A percentile compares a stretch with the other conserved stretches of the same genome.
These are phyloP conservation scores for Aegotheles bennettii DNA, from an alignment of 2,113 vertebrate species.

Conservation along the genomic window DNA sequence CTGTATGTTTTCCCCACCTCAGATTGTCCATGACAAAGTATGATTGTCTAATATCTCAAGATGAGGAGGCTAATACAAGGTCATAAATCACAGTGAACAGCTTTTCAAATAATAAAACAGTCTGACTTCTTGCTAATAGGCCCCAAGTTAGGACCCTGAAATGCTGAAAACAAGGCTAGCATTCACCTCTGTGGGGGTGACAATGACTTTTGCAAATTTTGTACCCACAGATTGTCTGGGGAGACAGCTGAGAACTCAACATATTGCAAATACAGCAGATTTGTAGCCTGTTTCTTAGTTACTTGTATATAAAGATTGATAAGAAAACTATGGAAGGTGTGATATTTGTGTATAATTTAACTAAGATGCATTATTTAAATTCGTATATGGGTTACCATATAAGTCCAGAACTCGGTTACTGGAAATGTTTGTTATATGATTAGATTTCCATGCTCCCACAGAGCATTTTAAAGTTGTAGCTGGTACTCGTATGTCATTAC, in stretches of 20 bases:
- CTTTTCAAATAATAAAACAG: slow-evolving; percentile 45
- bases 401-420: neutral
- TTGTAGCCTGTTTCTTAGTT: neutral
- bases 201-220: neutral
- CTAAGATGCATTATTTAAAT: neutral
- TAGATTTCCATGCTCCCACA: neutral
- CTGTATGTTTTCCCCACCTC: slow-evolving; percentile 30
- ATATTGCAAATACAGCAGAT: neutral
- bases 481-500: rapidly evolving
- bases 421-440: neutral
- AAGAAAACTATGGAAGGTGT: neutral
- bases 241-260: neutral
- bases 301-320: neutral
- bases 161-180: neutral
- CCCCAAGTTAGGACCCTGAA: neutral
- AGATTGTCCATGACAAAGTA: slow-evolving; percentile 28
- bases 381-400: rapidly evolving
- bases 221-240: neutral
- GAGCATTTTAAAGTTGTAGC: neutral
- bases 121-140: neutral
- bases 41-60: slow-evolving; percentile 62
- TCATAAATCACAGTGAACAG: slow-evolving; percentile 56
- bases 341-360: neutral
- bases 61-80: slow-evolving; percentile 41
- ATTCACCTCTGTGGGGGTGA: neutral